These are phyloP conservation scores for Ceriagrion tenellum DNA, from an alignment of 2,888 invertebrate genomes.

Conservation along the genomic window DNA sequence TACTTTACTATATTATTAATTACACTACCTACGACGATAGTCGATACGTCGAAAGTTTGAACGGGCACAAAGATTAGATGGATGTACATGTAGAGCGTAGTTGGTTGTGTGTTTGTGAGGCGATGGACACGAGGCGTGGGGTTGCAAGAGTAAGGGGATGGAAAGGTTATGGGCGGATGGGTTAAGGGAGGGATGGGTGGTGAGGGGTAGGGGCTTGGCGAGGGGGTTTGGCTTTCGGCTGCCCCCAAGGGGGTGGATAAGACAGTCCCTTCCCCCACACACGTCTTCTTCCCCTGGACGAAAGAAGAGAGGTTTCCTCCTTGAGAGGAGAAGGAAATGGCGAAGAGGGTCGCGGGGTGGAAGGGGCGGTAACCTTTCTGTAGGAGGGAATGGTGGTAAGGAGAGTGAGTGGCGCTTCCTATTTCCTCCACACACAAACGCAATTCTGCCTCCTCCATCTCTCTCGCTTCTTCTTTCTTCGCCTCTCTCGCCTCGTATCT, in stretches of 20 bases:
- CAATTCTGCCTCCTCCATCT: neutral
- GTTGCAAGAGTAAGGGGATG: constrained; percentile 25
- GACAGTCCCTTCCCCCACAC: neutral
- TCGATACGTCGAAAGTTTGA: no score
- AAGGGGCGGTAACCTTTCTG: constrained; percentile 41
- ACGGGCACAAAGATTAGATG: neutral
- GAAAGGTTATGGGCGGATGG: constrained; percentile 20
- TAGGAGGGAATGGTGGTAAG: neutral
- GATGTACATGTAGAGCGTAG: neutral
- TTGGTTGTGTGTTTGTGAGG: neutral
- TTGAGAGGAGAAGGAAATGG: constrained; percentile 48
- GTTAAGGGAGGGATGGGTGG: neutral
- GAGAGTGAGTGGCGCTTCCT: constrained; percentile 7
- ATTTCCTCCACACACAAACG: neutral
- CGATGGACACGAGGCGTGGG: neutral
- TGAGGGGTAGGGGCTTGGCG: neutral
- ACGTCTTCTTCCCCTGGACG: neutral
- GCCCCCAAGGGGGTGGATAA: constrained; percentile 42
- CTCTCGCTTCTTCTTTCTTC: neutral
- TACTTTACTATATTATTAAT: no score
- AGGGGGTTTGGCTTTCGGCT: neutral
- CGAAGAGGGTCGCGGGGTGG: neutral
- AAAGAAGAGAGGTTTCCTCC: constrained; percentile 52
- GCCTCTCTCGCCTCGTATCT: neutral
- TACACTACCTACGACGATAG: no score